A percentile compares a stretch with the other conserved stretches of the same genome.
phyloP scores from a whole-genome alignment of 1,140 invertebrate species.

The Aplysia californica region DNA sequence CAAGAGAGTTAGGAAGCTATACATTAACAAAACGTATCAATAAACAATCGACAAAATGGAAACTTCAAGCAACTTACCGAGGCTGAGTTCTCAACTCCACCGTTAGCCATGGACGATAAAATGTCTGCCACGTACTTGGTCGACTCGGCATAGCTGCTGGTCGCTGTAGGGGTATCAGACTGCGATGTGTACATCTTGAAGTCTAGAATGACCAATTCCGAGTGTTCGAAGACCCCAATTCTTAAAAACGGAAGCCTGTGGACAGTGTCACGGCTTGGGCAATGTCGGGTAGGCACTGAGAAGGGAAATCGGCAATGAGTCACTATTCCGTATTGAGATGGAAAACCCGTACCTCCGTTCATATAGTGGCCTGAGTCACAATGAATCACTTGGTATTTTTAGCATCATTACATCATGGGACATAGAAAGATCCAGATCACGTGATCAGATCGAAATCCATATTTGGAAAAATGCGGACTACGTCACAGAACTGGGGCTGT shows the following conservation, averaged over 20 bases:
- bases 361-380: constrained; percentile 37
- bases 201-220: constrained; percentile 12
- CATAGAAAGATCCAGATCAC: constrained; percentile 4
- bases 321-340: constrained; percentile 36
- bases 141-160: constrained; percentile 44
- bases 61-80: constrained; percentile 40
- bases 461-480: constrained; percentile 11
- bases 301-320: constrained; percentile 37
- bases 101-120: constrained; percentile 56
- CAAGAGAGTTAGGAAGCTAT: too few species aligned
- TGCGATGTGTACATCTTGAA: constrained; percentile 24
- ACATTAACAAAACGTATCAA: too few species aligned
- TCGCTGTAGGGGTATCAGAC: constrained; percentile 32
- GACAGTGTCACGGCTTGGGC: constrained; percentile 25
- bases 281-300: constrained; percentile 19
- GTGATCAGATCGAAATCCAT: constrained; percentile 20
- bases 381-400: constrained; percentile 43
- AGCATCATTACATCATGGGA: constrained; percentile 40
- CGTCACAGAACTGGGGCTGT: neutral
- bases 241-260: constrained; percentile 21
- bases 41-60: too few species aligned
- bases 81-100: constrained; percentile 38
- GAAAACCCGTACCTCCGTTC: constrained; percentile 39
- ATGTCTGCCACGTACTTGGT: constrained; percentile 62
- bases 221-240: constrained; percentile 13